Evolutionary conservation across 2,888 invertebrate species (phyloP).

Genomic region (Cenopis cana): DNA sequence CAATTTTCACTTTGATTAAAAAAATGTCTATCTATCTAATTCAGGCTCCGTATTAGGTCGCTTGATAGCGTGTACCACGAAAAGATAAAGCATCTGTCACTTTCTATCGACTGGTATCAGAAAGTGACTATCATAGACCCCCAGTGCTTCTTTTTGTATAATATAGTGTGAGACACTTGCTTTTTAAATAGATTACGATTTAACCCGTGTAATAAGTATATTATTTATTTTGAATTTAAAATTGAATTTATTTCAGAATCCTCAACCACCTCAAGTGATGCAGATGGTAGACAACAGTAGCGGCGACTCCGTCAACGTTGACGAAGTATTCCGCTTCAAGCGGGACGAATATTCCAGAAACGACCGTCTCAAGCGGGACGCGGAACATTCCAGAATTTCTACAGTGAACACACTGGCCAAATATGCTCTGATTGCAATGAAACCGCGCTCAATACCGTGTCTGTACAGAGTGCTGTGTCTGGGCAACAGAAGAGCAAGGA

Average conservation of each 20-base stretch:
- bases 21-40: no score
- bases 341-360: slow-evolving; percentile 68
- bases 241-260: slow-evolving; percentile 59
- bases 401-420: slow-evolving; percentile 84
- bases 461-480: slow-evolving; percentile 87
- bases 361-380: slow-evolving; percentile 66
- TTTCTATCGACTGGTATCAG: no score
- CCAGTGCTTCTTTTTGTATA: no score
- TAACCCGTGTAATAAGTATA: no score
- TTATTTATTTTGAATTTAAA: neutral
- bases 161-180: no score
- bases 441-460: slow-evolving; percentile 84
- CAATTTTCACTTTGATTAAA: no score
- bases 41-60: no score
- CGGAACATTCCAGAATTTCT: slow-evolving; percentile 66
- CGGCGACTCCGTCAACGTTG: slow-evolving; percentile 71
- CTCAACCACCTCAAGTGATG: slow-evolving; percentile 73
- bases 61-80: no score
- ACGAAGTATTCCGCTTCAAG: slow-evolving; percentile 75
- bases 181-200: no score
- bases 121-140: no score
- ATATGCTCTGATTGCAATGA: slow-evolving; percentile 79
- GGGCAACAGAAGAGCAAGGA: slow-evolving; percentile 87
- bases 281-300: slow-evolving; percentile 74
- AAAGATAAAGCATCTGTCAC: no score